Conservation (phyloP, 2,797 vertebrate species). For the Enteromius thamalakanensis region DNA sequence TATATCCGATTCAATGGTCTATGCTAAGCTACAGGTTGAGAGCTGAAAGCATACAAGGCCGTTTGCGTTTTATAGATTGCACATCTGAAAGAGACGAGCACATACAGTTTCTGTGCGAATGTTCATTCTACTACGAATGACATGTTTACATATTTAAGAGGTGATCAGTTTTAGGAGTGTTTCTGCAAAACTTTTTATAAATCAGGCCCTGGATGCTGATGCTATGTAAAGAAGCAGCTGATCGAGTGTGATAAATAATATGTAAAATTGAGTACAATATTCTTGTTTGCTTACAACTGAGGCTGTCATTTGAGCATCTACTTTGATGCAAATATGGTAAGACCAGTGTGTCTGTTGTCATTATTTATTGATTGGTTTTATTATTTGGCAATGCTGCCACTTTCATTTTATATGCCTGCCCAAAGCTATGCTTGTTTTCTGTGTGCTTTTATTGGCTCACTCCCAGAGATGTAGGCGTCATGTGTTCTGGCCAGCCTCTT, state of each 20-base stretch:
- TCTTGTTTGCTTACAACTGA: neutral
- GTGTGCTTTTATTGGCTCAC: neutral
- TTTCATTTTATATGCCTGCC: neutral
- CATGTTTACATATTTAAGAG: no score
- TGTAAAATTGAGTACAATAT: neutral
- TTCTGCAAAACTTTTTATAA: no score
- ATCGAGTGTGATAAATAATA: neutral
- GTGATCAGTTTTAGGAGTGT: no score
- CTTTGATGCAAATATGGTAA: neutral
- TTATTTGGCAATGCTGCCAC: neutral
- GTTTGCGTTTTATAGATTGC: no score
- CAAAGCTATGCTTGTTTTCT: neutral
- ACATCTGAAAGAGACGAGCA: no score
- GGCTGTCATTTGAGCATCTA: neutral
- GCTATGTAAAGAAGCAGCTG: neutral
- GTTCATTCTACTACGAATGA: no score
- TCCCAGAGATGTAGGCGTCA: neutral
- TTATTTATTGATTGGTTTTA: slow-evolving; percentile 7
- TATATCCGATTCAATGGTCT: no score
- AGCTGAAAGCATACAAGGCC: no score
- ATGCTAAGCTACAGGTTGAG: no score
- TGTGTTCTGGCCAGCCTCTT: neutral
- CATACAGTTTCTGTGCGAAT: no score
- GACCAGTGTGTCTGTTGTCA: neutral
- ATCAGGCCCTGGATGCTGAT: no score